Evolutionary conservation across 2,888 invertebrate genomes (phyloP).

Genomic region (Lochmaea capreae): DNA sequence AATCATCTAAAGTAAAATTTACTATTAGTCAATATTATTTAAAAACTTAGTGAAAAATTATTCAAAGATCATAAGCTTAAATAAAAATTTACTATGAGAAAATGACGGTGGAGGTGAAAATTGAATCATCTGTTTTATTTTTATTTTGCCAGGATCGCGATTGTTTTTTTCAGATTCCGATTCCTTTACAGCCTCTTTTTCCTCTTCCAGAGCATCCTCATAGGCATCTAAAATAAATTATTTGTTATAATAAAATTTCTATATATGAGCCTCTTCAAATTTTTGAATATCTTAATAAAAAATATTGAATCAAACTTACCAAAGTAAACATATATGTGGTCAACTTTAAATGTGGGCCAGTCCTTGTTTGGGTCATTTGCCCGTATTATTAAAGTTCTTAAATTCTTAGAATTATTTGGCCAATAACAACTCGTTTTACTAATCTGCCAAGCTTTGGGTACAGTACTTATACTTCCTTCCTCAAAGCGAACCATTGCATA

Average conservation of each 20-base stretch:
- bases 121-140: background rate
- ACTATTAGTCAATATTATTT: background rate
- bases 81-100: constrained; percentile 1
- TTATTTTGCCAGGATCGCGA: background rate
- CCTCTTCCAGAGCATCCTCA: background rate
- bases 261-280: background rate
- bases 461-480: constrained; percentile 7
- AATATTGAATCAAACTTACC: constrained; percentile 4
- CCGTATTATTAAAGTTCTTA: background rate
- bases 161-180: background rate
- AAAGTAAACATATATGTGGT: background rate
- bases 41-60: too few species aligned
- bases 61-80: background rate
- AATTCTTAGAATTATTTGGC: background rate
- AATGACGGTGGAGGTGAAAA: constrained; percentile 2
- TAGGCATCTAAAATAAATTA: background rate
- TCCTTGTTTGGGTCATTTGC: constrained; percentile 6
- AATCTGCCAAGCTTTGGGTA: constrained; percentile 7
- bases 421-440: constrained; percentile 2
- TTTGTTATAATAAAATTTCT: background rate
- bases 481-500: constrained; percentile 5
- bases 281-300: background rate
- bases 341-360: constrained; percentile 3
- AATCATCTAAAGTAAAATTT: background rate
- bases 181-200: constrained; percentile 3